phyloP scores from a whole-genome alignment of 2,113 vertebrate species.

The Anoura caudifer region DNA sequence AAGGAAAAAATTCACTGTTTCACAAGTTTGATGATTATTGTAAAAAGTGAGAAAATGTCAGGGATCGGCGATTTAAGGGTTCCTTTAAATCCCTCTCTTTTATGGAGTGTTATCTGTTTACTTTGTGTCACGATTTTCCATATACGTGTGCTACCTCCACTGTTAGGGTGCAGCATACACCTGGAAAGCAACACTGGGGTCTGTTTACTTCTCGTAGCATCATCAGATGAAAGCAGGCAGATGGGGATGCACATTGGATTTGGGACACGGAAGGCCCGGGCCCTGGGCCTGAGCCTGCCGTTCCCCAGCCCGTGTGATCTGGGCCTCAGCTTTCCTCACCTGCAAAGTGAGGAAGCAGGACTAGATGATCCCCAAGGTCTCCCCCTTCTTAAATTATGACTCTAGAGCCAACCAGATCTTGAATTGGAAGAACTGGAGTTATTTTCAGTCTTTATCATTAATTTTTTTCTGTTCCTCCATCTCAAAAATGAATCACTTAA shows the following conservation, averaged over 20 bases:
- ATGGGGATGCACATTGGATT: too few relatives aligned
- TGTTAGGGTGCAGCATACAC: background rate
- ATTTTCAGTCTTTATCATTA: slow-evolving; percentile 1
- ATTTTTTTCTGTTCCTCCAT: background rate
- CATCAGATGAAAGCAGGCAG: background rate
- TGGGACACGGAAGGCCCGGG: background rate
- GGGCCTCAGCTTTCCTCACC: background rate
- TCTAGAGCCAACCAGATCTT: background rate
- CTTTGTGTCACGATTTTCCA: background rate
- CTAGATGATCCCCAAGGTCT: background rate
- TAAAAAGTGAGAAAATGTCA: background rate
- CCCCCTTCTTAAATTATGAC: background rate
- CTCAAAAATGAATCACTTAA: slow-evolving; percentile 33
- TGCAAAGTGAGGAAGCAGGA: background rate
- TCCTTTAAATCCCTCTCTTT: background rate
- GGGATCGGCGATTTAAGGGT: background rate
- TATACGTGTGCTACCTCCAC: background rate
- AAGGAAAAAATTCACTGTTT: background rate
- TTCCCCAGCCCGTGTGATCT: background rate
- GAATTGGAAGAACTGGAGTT: background rate
- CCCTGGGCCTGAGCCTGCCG: background rate
- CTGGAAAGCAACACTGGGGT: background rate
- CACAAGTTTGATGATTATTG: background rate
- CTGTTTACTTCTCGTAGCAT: background rate
- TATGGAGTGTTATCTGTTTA: background rate